A percentile compares a stretch with the other conserved stretches of the same genome.
Conservation (phyloP, 2,113 vertebrate species). For the Bufo bufo region DNA sequence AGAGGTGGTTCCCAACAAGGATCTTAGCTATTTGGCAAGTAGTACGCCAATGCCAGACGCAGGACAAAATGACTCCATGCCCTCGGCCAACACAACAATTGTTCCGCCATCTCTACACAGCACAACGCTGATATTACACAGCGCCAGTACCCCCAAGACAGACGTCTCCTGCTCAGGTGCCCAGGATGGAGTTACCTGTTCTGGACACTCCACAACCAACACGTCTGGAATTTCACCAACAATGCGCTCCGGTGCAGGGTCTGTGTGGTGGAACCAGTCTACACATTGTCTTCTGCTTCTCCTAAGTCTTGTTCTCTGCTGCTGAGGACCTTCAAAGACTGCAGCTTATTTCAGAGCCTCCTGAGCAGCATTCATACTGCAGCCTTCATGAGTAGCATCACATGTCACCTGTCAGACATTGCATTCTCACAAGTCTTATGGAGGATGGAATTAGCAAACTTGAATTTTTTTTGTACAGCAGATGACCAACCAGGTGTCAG, state of each 20-base stretch:
- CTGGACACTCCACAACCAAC: neutral
- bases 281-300: neutral
- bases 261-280: neutral
- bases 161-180: neutral
- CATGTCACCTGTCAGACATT: neutral
- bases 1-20: conserved; percentile 25
- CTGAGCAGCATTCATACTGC: neutral
- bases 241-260: neutral
- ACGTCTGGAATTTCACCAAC: neutral
- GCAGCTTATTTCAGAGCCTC: neutral
- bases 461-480: neutral
- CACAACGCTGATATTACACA: neutral
- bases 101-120: neutral
- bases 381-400: neutral
- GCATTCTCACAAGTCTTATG: neutral
- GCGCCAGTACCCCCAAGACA: neutral
- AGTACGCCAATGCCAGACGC: neutral
- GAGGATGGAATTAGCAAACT: neutral
- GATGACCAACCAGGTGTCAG: neutral
- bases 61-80: neutral
- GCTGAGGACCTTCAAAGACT: neutral
- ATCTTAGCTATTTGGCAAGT: neutral
- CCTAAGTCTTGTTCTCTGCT: neutral
- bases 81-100: neutral
- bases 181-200: neutral